Evolutionary conservation across 2,797 vertebrate genomes (phyloP), one percentile per base, ranked within the genome.

Genomic region (Muscicapa comitata): DNA sequence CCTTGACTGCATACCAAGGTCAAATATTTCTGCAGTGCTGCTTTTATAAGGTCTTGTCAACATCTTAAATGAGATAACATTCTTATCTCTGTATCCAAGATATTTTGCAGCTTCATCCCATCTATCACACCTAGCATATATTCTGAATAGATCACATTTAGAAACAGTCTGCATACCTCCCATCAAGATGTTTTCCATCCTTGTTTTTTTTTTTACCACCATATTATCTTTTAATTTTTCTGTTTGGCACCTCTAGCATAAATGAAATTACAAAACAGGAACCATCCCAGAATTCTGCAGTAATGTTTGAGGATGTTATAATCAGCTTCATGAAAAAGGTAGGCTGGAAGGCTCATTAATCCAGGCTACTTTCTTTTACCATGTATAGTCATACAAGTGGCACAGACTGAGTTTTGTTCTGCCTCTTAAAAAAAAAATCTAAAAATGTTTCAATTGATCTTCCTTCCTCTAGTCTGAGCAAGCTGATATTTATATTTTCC

Each of bases 401-500:
- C 48, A 63, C 50, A 74, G 50, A 50, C 11, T 6, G 31, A 74
- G 43, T 57, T 94, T 91, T 90, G 79, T 75, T 86, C 58, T 75
- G 70, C 68, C 35, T 65, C 58, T 73, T 54, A 79, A 77, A 80
- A 82, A 53, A 40, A 70, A 43, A 8, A 13, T 55, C 89, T 86
- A 93, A 95, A 96, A 96, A 76, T 25, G 62, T 66, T 95, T 93
- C 91, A 90, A 88, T 93, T 88, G 91, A 94, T 96, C 91, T 97
- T 96, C 95, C 94, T 96, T 97, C 91, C 94, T 90, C 76, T 55
- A 63, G 79, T 47, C 70, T 90, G 85, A 35, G 51, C 0, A 3
- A 86, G 79, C 55, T 88, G 80, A 84, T 93, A 93, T 94, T 96
- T 94, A 19, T 96, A 73, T 88, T 96, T 93, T 88, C 82, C 26